phyloP scores from a whole-genome alignment of 1,140 invertebrate genomes.

The Tenebrio molitor region DNA sequence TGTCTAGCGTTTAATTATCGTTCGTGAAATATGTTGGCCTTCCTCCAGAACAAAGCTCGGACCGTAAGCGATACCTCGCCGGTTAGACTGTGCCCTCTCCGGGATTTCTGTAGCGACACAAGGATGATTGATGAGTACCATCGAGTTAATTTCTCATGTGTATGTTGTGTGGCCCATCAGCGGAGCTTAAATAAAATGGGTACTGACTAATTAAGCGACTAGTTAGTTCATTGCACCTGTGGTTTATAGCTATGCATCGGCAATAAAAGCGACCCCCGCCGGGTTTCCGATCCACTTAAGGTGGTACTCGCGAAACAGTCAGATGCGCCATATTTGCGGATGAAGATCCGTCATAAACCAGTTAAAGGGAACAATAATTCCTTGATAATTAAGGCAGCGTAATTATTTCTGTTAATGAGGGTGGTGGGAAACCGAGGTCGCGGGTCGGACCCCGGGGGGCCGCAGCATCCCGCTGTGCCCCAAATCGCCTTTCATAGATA shows the following conservation, averaged over 20 bases:
- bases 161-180: constrained; percentile 51
- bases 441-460: constrained; percentile 55
- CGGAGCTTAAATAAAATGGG: constrained; percentile 46
- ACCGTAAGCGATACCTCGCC: constrained; percentile 21
- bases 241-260: constrained; percentile 39
- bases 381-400: constrained; percentile 57
- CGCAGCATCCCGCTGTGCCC: constrained; percentile 58
- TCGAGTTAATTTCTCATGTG: constrained; percentile 48
- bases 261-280: constrained; percentile 43
- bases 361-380: constrained; percentile 59
- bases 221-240: constrained; percentile 45
- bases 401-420: constrained; percentile 65
- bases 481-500: constrained; percentile 60
- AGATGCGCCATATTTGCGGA: constrained; percentile 37
- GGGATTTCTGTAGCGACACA: constrained; percentile 45
- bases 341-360: constrained; percentile 52
- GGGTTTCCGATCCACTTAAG: constrained; percentile 28
- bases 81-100: constrained; percentile 34
- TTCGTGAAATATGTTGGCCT: constrained; percentile 36
- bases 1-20: constrained; percentile 14
- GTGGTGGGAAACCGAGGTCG: constrained; percentile 59
- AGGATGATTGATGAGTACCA: constrained; percentile 52
- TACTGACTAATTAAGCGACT: constrained; percentile 48
- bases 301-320: constrained; percentile 20
- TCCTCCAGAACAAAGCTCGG: constrained; percentile 22